phyloP scores from a whole-genome alignment of 2,113 vertebrate species.

The Notiomystis cincta region DNA sequence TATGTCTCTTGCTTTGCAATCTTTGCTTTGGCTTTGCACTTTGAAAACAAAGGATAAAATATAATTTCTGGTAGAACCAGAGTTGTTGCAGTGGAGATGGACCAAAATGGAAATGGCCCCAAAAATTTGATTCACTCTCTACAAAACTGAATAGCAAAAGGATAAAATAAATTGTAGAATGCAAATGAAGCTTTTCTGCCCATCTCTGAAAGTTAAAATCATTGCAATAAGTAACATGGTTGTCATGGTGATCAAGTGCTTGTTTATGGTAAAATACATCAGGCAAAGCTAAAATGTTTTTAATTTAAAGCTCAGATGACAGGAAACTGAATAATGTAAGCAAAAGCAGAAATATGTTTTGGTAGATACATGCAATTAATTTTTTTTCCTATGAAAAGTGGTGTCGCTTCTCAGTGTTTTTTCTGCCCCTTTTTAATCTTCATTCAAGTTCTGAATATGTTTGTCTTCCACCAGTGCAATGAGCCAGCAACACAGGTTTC shows the following conservation, averaged over 20 bases:
- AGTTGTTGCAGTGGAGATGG: not conserved
- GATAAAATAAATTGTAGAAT: not conserved
- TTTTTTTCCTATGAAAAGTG: not conserved
- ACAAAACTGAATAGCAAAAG: not conserved
- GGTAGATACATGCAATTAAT: not conserved
- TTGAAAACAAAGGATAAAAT: not conserved
- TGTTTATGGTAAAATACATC: conserved; percentile 4
- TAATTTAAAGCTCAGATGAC: conserved; percentile 17
- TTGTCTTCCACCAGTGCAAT: not conserved
- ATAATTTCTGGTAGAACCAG: not conserved
- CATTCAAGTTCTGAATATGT: not conserved
- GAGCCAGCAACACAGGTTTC: not conserved
- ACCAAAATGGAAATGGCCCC: not conserved
- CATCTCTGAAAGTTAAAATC: not conserved
- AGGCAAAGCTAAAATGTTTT: not conserved
- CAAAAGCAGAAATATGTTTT: not conserved
- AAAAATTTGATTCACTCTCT: not conserved
- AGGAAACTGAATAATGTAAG: not conserved
- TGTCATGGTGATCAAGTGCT: conserved; percentile 20
- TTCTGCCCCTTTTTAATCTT: not conserved
- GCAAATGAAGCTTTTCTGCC: not conserved
- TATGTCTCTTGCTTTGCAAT: not conserved
- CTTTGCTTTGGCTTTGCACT: not conserved
- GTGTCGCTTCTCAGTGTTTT: not conserved
- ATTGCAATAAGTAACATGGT: conserved; percentile 2